Percentiles rank a stretch among this genome's conserved stretches.
Conservation (phyloP, 2,113 vertebrate genomes). For the Stictonetta naevosa region DNA sequence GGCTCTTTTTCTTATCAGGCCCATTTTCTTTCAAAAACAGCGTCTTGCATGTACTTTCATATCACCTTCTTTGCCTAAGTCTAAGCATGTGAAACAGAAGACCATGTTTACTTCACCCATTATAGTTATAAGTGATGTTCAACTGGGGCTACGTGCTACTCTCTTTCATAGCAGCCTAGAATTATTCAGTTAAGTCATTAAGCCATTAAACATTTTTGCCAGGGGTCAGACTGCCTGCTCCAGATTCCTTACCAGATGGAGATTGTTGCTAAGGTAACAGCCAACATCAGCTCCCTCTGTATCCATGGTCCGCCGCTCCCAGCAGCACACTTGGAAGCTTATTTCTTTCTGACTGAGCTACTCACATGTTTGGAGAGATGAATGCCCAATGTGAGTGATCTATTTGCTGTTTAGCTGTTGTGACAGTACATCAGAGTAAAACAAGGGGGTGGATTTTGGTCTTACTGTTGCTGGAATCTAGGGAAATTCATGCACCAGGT, state of each 20-base stretch:
- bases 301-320: neutral
- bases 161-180: neutral
- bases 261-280: conserved; percentile 55
- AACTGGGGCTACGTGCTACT: neutral
- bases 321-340: neutral
- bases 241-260: conserved; percentile 10
- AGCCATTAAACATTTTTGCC: conserved; percentile 10
- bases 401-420: neutral
- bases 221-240: neutral
- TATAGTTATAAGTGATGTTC: neutral
- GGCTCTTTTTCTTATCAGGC: neutral
- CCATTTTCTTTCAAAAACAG: neutral
- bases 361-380: neutral
- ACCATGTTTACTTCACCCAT: fast-evolving
- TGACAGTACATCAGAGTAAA: neutral
- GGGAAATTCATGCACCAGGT: neutral
- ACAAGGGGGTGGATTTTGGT: neutral
- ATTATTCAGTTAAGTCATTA: neutral
- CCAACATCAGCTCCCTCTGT: conserved; percentile 19
- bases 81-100: neutral
- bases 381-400: neutral
- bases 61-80: neutral
- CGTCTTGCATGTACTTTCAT: neutral
- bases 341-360: neutral
- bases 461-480: neutral